Evolutionary conservation across 2,113 vertebrate species (phyloP).

Genomic region (Orycteropus afer): DNA sequence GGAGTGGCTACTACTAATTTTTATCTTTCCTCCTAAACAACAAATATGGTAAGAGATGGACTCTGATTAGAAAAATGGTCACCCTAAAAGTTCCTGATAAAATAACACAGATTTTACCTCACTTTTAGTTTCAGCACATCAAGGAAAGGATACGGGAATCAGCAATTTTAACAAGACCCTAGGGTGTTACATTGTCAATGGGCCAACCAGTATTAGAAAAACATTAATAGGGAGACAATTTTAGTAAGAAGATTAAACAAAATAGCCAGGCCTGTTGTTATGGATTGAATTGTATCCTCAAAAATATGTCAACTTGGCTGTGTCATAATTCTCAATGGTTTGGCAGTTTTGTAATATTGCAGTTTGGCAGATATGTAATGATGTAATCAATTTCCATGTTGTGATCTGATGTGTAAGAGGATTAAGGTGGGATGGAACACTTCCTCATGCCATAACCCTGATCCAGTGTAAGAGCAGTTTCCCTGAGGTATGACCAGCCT

Average conservation of each 20-base stretch:
- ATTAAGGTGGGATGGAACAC: too few species aligned
- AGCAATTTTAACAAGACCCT: background rate
- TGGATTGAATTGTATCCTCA: too few species aligned
- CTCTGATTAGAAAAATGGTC: background rate
- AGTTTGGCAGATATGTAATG: too few species aligned
- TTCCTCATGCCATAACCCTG: too few species aligned
- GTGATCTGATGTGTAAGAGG: too few species aligned
- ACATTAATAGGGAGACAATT: background rate
- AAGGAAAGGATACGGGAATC: background rate
- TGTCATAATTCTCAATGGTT: too few species aligned
- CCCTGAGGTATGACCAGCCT: too few species aligned
- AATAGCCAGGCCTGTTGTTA: background rate
- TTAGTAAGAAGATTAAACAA: background rate
- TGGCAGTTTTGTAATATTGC: too few species aligned
- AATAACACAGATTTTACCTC: background rate
- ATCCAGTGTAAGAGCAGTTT: too few species aligned
- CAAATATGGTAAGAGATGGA: background rate
- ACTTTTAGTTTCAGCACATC: background rate
- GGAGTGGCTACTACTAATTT: background rate
- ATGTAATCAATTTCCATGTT: too few species aligned
- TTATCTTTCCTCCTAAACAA: background rate
- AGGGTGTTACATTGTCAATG: background rate
- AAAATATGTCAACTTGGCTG: too few species aligned
- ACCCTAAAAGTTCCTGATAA: background rate
- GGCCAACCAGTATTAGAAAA: background rate